Conservation (phyloP, 92 coral and sea anemone species). For the Epizoanthus rinbou region DNA sequence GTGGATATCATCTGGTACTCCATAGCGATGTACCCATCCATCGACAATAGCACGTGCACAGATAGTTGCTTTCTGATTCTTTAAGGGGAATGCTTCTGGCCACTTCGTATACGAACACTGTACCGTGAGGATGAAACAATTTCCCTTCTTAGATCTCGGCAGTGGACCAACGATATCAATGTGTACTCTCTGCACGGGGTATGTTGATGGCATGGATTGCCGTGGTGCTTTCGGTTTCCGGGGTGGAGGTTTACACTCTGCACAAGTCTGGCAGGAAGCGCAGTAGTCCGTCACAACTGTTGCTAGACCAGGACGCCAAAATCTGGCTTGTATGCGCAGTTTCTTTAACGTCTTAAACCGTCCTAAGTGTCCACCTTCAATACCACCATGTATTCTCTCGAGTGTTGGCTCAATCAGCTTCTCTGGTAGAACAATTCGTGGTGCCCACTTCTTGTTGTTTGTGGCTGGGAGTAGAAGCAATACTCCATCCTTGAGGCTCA, state of each 20-base stretch:
- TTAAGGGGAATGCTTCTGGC: constrained; percentile 62
- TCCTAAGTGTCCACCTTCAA: constrained; percentile 46
- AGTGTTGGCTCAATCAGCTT: constrained; percentile 33
- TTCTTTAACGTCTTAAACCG: constrained; percentile 44
- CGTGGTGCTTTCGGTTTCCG: constrained; percentile 45
- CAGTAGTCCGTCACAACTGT: constrained; percentile 16
- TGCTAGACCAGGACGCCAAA: constrained; percentile 50
- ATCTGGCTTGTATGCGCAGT: constrained; percentile 44
- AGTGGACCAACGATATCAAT: constrained; percentile 61
- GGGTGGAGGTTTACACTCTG: constrained; percentile 40
- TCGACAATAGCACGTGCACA: constrained; percentile 45
- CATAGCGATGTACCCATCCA: constrained; percentile 56
- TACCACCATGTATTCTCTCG: constrained; percentile 46
- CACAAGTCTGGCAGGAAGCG: constrained; percentile 19
- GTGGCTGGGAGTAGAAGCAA: constrained; percentile 27
- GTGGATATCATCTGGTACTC: constrained; percentile 46
- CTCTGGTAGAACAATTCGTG: constrained; percentile 46
- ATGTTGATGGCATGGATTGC: constrained; percentile 42
- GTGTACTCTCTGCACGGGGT: constrained; percentile 52
- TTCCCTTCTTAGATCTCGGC: constrained; percentile 54
- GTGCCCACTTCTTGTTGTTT: constrained; percentile 26
- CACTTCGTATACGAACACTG: constrained; percentile 60
- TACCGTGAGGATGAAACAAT: constrained; percentile 50
- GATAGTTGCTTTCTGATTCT: constrained; percentile 52
- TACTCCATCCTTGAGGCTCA: constrained; percentile 46